Base-by-base conservation (phyloP, 2,113 vertebrate genomes). In the Coreoperca whiteheadi region DNA sequence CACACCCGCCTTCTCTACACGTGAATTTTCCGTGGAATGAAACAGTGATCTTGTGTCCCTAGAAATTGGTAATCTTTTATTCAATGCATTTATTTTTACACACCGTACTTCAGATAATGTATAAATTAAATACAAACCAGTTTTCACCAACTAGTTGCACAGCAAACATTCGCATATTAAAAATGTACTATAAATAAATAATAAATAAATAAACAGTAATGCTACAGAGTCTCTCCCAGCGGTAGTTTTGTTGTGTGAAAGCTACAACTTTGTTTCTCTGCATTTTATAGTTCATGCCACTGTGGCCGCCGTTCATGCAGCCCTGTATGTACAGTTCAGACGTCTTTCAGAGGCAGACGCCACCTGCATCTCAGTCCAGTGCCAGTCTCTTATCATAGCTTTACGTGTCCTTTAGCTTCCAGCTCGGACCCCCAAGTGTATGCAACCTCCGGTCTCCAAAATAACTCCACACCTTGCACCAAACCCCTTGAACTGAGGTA, bases 121-220 rank as follows among this genome's bases (percentile, higher is more conserved):
- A 72, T 10, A 75, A 69, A 79, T 54, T 63, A 73, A 79, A 83
- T 68, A 82, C 23, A 84, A 30, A 81, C 39, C 4, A 51, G 41
- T 57, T 53, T 76, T 84, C 46, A 75, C 64, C 37, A 68, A 69
- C 53, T 34, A 57, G 28, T 56, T 74, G 21, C 25, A 87, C 72
- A 78, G 50, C 32, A 82, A 63, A 75, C 51, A 66, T 77, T 80
- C 51, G 81, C 73, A 69, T 78, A 51, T 82, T 77, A 86, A 82
- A 60, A 74, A 79, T 79, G 1, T 9, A 41, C 46, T 57, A 88
- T 43, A 57, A 87, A 91, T 92, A 92, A 91, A 88, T 87, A 88
- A 81, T 8, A 63, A 92, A 93, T 92, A 94, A 94, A 93, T 94
- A 93, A 77, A 72, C 43, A 77, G 8, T 60, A 30, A 81, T 78